Evolutionary conservation across 2,888 invertebrate genomes (phyloP), one percentile per base, ranked within the genome.

Genomic region (Lissonota sp.): DNA sequence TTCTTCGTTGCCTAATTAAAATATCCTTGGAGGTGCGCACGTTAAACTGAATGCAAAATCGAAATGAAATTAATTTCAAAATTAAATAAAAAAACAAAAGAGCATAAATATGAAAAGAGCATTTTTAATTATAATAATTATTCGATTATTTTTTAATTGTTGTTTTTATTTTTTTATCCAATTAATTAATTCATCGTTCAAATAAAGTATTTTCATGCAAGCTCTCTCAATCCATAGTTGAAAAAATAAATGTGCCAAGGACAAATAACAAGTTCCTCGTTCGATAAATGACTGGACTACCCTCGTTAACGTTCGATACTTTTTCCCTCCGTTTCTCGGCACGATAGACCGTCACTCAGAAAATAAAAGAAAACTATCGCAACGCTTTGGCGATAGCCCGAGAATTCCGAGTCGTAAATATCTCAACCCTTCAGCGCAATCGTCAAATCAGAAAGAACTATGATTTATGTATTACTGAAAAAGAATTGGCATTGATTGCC

Each of bases 251-350:
- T 63, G 57, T 60, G 46, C 49, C 70, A 73, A 73, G 75, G 69
- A 63, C 51, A 60, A 26, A 12, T 8, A 46, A 40, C 26, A 70
- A 78, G 77, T 78, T 81, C 44, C 40, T 62, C 72, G 74, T 74
- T 81, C 78, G 66, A 78, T 81, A 73, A 74, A 64, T 16, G 58
- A 64, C 58, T 46, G 44, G 63, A 77, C 76, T 57, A 73, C 40
- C 62, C 49, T 63, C 39, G 44, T n/a, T n/a, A n/a, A 14, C 44
- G 39, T 39, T 69, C 57, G 51, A 42, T 69, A 40, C 53, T 74
- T 46, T 70, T 71, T 40, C 49, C 55, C 42, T 55, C 49, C 51
- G 66, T 73, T 70, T 55, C 16, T 49, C 53, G 57, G 40, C 6
- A 53, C 69, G 55, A 63, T 53, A 57, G 57, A 57, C 26, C 26